Evolutionary conservation across 1,140 invertebrate genomes (phyloP).

Genomic region (Heliconius hewitsoni): DNA sequence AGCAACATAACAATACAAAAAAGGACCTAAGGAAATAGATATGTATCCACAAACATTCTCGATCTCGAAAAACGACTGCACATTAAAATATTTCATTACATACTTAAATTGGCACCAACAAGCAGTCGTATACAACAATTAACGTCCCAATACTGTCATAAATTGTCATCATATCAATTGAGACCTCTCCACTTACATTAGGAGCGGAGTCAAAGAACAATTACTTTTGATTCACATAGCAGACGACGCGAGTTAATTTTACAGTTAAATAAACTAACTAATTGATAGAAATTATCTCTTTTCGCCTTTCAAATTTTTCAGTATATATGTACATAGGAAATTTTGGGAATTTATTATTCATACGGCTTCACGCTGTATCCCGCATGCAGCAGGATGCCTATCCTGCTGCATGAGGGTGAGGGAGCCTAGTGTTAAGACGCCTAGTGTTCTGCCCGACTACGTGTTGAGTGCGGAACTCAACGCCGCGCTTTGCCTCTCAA

Average conservation of each 20-base stretch:
- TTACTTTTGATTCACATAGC: slow-evolving; percentile 2
- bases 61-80: background rate
- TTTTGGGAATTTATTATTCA: background rate
- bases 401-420: too few species aligned
- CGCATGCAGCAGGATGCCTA: too few species aligned
- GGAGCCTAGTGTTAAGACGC: too few species aligned
- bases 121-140: background rate
- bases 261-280: background rate
- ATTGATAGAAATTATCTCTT: background rate
- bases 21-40: too few species aligned
- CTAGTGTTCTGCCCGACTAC: too few species aligned
- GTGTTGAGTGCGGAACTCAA: too few species aligned
- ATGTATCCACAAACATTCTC: too few species aligned
- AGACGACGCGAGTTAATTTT: slow-evolving; percentile 2
- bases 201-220: background rate
- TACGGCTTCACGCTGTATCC: too few species aligned
- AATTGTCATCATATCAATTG: slow-evolving; percentile 15
- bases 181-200: slow-evolving; percentile 3
- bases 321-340: background rate
- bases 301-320: background rate
- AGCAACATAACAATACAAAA: too few species aligned
- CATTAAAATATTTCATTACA: background rate
- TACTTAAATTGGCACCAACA: background rate
- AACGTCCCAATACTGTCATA: background rate
- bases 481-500: too few species aligned